Conservation (phyloP, 2,113 vertebrate genomes). For the Carollia perspicillata region DNA sequence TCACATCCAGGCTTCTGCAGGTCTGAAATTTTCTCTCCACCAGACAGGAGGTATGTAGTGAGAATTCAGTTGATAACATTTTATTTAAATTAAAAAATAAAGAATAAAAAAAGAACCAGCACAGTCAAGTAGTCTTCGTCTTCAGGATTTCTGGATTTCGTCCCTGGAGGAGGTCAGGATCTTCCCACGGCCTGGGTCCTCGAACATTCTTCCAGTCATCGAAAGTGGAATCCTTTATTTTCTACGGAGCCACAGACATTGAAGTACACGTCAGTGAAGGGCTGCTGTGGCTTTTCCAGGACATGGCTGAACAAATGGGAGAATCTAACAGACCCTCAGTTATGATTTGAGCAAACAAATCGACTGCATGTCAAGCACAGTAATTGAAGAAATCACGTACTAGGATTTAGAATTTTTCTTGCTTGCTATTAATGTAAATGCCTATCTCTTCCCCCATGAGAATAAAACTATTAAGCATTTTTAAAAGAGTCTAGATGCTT, state of each 20-base stretch:
- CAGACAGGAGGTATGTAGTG: neutral
- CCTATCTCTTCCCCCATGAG: neutral
- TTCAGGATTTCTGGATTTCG: slow-evolving; percentile 73
- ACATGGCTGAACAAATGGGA: neutral
- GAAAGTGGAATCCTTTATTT: slow-evolving; percentile 84
- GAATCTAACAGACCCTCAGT: neutral
- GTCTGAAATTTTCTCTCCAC: neutral
- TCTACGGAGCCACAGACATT: slow-evolving; percentile 83
- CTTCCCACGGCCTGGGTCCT: slow-evolving; percentile 94
- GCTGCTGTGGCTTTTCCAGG: neutral
- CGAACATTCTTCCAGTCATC: slow-evolving; percentile 96
- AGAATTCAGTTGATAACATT: slow-evolving; percentile 31
- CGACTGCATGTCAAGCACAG: neutral
- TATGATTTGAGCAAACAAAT: neutral
- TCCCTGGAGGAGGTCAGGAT: slow-evolving; percentile 89
- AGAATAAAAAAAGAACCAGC: neutral
- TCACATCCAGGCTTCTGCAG: neutral
- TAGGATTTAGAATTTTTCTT: slow-evolving; percentile 22
- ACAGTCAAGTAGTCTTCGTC: slow-evolving; percentile 73
- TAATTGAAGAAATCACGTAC: neutral
- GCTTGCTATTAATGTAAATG: neutral
- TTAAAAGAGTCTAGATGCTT: neutral
- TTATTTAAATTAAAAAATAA: neutral
- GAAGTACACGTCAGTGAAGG: slow-evolving; percentile 53
- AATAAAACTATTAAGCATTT: neutral